Percentiles rank a stretch among this genome's conserved stretches.
Conservation (phyloP, 2,888 invertebrate genomes). For the Lasioglossum vierecki region DNA sequence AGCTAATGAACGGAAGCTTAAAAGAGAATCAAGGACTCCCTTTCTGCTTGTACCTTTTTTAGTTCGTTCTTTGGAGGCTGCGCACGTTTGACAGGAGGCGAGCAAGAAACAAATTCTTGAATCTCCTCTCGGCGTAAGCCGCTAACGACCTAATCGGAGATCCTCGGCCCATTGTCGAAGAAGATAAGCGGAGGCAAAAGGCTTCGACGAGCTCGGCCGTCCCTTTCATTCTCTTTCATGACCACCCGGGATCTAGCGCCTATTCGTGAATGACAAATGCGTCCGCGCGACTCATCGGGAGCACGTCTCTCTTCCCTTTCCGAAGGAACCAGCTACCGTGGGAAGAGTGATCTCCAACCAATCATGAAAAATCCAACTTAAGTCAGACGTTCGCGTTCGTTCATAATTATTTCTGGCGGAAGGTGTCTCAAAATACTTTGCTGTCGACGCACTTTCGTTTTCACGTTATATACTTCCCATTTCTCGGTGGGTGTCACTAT, state of each 20-base stretch:
- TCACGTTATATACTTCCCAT: no score
- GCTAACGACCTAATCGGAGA: conserved; percentile 72
- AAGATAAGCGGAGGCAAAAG: conserved; percentile 77
- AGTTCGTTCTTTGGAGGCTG: neutral
- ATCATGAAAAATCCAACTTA: neutral
- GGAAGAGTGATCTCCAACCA: neutral
- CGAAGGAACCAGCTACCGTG: conserved; percentile 40
- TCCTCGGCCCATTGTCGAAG: conserved; percentile 77
- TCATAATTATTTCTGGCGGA: no score
- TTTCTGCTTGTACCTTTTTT: neutral
- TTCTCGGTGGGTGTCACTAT: no score
- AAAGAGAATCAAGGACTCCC: neutral
- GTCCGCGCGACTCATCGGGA: conserved; percentile 58
- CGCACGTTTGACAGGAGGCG: neutral
- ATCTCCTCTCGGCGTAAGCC: conserved; percentile 37
- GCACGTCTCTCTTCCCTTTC: conserved; percentile 57
- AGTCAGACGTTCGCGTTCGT: no score
- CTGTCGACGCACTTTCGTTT: neutral
- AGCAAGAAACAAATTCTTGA: conserved; percentile 24
- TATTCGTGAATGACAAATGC: conserved; percentile 81
- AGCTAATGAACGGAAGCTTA: neutral
- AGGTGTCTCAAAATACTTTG: neutral
- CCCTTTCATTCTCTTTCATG: conserved; percentile 64
- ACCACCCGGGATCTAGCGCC: conserved; percentile 77
- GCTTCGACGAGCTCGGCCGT: conserved; percentile 65